Conservation (phyloP, 2,888 invertebrate genomes). For the Cerastoderma edule region DNA sequence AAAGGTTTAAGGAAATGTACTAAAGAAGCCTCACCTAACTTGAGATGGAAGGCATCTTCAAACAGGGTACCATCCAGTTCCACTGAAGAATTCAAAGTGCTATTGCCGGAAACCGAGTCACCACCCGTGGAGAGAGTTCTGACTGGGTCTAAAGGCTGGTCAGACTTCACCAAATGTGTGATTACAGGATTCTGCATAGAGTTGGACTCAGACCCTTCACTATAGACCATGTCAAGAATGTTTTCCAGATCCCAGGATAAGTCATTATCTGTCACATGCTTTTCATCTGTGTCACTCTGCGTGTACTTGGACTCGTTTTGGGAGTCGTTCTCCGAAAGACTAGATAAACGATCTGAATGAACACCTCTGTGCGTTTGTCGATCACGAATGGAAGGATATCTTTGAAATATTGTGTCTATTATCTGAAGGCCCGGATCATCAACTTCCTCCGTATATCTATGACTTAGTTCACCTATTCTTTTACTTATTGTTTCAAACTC, state of each 20-base stretch:
- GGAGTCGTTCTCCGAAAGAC: slow-evolving; percentile 41
- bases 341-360: slow-evolving; percentile 22
- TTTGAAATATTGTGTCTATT: slow-evolving; percentile 48
- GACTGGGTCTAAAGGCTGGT: not conserved
- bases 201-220: slow-evolving; percentile 44
- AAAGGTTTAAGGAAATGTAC: no score
- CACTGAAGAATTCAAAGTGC: slow-evolving; percentile 43
- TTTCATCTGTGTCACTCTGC: slow-evolving; percentile 28
- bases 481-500: slow-evolving; percentile 75
- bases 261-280: slow-evolving; percentile 33
- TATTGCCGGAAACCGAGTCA: slow-evolving; percentile 21
- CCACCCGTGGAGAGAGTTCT: not conserved
- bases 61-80: slow-evolving; percentile 54
- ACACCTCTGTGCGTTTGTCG: slow-evolving; percentile 50
- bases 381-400: slow-evolving; percentile 59
- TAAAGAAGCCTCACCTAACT: slow-evolving; percentile 56
- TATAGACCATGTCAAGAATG: slow-evolving; percentile 52
- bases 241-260: slow-evolving; percentile 74
- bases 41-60: slow-evolving; percentile 56
- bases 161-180: slow-evolving; percentile 2
- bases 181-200: slow-evolving; percentile 32
- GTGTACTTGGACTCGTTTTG: slow-evolving; percentile 8
- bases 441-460: slow-evolving; percentile 39
- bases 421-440: slow-evolving; percentile 47
- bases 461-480: slow-evolving; percentile 70